A percentile compares a stretch with the other conserved stretches of the same genome.
These are phyloP conservation scores for Rhabdornis inornatus DNA, from an alignment of 2,113 vertebrate species.

Conservation along the genomic window DNA sequence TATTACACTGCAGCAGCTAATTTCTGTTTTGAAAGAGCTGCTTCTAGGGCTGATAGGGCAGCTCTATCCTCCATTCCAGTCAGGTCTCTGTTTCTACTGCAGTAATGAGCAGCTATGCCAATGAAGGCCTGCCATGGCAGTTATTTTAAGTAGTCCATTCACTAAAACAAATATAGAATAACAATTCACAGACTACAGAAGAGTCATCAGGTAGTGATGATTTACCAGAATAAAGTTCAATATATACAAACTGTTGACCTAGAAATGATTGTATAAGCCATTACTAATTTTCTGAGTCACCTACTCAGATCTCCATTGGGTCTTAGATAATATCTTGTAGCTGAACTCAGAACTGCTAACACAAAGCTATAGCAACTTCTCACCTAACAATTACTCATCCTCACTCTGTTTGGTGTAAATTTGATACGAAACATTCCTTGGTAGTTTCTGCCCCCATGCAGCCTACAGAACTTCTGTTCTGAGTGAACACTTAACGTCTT, in stretches of 20 bases:
- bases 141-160: not conserved
- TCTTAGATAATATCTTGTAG: slow-evolving; percentile 31
- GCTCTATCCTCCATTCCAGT: not conserved
- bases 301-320: not conserved
- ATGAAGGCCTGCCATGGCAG: not conserved
- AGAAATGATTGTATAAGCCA: slow-evolving; percentile 39
- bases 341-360: slow-evolving; percentile 47
- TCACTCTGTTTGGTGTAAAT: slow-evolving; percentile 47
- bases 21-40: not conserved
- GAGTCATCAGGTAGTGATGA: not conserved
- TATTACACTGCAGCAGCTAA: not conserved
- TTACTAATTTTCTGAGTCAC: slow-evolving; percentile 54
- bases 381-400: slow-evolving; percentile 62
- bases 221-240: slow-evolving; percentile 1
- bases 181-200: not conserved
- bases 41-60: not conserved
- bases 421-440: slow-evolving; percentile 28
- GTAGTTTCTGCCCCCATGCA: slow-evolving; percentile 59
- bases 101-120: not conserved
- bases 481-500: slow-evolving; percentile 19
- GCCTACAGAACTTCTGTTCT: slow-evolving; percentile 68
- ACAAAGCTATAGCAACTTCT: slow-evolving; percentile 38
- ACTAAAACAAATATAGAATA: not conserved
- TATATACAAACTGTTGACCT: not conserved
- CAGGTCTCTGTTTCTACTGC: not conserved